Conservation (phyloP, 2,888 invertebrate species). For the Tetanocera ferruginea region DNA sequence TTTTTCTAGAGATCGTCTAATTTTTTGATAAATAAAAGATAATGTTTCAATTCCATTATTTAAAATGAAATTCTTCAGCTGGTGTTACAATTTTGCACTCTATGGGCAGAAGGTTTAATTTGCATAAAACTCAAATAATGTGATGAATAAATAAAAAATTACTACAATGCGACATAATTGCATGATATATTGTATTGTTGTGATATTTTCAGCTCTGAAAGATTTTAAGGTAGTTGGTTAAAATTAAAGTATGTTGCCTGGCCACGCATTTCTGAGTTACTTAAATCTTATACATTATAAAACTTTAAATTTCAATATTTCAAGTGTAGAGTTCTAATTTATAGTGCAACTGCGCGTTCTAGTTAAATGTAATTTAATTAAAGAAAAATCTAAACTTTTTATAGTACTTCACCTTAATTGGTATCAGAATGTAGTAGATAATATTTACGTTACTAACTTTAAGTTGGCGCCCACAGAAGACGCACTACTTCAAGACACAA, state of each 20-base stretch:
- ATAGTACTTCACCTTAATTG: too few relatives aligned
- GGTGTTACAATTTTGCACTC: background rate
- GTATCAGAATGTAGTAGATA: too few relatives aligned
- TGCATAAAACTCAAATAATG: background rate
- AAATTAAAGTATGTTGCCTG: constrained; percentile 61
- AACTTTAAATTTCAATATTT: background rate
- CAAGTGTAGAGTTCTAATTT: background rate
- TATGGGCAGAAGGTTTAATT: background rate
- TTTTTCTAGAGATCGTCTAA: too few relatives aligned
- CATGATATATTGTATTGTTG: constrained; percentile 20
- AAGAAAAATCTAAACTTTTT: background rate
- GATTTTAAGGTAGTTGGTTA: constrained; percentile 7
- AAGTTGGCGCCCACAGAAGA: too few relatives aligned
- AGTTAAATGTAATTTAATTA: background rate
- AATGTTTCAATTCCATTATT: too few relatives aligned
- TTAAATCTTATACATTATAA: background rate
- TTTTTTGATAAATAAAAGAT: too few relatives aligned
- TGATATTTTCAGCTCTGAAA: background rate
- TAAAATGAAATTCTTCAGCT: background rate
- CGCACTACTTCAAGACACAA: too few relatives aligned
- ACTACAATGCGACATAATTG: constrained; percentile 35
- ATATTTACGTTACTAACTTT: too few relatives aligned
- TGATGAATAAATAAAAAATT: background rate
- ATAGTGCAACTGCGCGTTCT: background rate
- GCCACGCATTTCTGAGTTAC: constrained; percentile 67